These are phyloP conservation scores for Chloroclystis v-ata DNA, from an alignment of 2,888 invertebrate genomes.

Conservation along the genomic window DNA sequence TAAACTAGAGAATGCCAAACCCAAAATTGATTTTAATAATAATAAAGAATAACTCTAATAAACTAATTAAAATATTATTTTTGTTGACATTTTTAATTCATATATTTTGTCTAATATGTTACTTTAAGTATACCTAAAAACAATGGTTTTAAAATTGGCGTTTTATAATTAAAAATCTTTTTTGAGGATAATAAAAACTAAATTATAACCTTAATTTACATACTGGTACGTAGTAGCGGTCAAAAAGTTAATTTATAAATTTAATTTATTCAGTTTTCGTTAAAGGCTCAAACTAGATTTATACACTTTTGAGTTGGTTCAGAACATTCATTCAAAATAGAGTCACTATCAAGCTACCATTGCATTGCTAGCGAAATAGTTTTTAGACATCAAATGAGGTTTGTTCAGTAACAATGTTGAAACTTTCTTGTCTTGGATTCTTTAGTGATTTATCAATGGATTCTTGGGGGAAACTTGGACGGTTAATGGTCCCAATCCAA, in stretches of 20 bases:
- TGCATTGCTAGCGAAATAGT: constrained; percentile 6
- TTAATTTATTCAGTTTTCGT: constrained; percentile 26
- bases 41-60: no score
- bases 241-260: constrained; percentile 28
- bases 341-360: constrained; percentile 3
- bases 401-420: constrained; percentile 3
- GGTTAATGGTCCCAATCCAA: constrained; percentile 5
- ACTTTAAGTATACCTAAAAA: no score
- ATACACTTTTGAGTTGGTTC: constrained; percentile 13
- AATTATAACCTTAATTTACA: constrained; percentile 19
- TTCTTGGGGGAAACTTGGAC: not conserved
- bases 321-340: constrained; percentile 11
- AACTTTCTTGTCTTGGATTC: constrained; percentile 3
- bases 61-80: no score
- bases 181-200: constrained; percentile 23
- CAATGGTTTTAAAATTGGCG: no score
- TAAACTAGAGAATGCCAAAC: no score
- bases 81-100: no score
- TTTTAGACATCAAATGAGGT: constrained; percentile 1
- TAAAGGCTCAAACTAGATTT: constrained; percentile 19
- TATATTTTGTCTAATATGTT: no score
- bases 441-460: constrained; percentile 6
- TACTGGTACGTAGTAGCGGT: constrained; percentile 27
- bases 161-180: no score
- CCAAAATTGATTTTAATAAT: no score